phyloP scores from a whole-genome alignment of 2,888 invertebrate genomes.

The Stenolophus ochropezus region DNA sequence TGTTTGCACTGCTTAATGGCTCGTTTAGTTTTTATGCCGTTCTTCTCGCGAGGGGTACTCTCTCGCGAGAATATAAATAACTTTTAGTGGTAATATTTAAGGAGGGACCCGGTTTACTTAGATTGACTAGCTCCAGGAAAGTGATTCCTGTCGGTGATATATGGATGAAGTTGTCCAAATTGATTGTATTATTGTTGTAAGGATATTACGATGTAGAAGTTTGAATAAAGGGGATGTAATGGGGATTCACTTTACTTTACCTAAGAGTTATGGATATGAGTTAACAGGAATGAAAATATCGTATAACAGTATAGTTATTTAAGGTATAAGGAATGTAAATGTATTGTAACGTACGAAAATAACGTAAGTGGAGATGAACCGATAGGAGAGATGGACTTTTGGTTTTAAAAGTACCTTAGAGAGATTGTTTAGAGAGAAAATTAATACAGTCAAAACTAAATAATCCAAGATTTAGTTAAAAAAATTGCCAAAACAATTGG shows the following conservation, averaged over 20 bases:
- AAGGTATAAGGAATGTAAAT: too few relatives aligned
- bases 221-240: neutral
- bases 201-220: neutral
- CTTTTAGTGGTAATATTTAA: slow-evolving; percentile 42
- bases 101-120: slow-evolving; percentile 22
- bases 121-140: slow-evolving; percentile 29
- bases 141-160: slow-evolving; percentile 24
- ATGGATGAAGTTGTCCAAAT: neutral
- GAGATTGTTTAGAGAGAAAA: too few relatives aligned
- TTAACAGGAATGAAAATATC: too few relatives aligned
- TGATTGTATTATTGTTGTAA: slow-evolving; percentile 6
- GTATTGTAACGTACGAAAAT: too few relatives aligned
- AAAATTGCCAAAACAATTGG: too few relatives aligned
- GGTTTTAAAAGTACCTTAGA: too few relatives aligned
- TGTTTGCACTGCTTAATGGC: slow-evolving; percentile 44
- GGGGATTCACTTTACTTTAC: neutral
- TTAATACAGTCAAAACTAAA: too few relatives aligned
- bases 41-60: slow-evolving; percentile 14
- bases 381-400: too few relatives aligned
- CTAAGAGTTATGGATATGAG: too few relatives aligned
- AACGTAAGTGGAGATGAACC: too few relatives aligned
- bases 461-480: too few relatives aligned
- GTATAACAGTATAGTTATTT: too few relatives aligned
- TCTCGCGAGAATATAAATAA: slow-evolving; percentile 31
- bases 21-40: slow-evolving; percentile 45